Base-by-base conservation (phyloP, 2,113 vertebrate genomes). In the Romanogobio albipinnatus region DNA sequence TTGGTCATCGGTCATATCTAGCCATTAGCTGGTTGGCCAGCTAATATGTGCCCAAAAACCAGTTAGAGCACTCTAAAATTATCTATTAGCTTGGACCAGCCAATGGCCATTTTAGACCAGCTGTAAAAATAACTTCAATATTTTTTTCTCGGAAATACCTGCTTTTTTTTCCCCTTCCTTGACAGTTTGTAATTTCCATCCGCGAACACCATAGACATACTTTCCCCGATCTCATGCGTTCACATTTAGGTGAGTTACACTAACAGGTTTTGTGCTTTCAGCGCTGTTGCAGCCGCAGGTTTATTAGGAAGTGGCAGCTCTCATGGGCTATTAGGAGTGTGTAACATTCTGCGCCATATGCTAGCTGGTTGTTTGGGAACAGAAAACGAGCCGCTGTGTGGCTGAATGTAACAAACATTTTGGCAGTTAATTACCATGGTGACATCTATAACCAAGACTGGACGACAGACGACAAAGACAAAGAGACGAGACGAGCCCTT, bases 291-390 rank as follows among this genome's bases (percentile, higher is more conserved):
- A 90, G 85, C 88, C 89, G 83, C 89, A 90, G 81, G 19, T 76
- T 84, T 88, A 89, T 84, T 90, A 91, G 90, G 64, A 84, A 56
- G 29, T 81, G 19, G 89, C 88, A 87, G 15, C 91, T 94, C 94
- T 94, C 92, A 49, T 90, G 93, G 93, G 93, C 91, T 90, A 92
- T 94, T 94, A 93, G 91, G 88, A 90, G 89, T 91, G 90, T 90
- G 91, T 88, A 94, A 93, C 94, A 93, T 93, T 95, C 88, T 89
- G 91, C 90, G 92, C 94, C 94, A 94, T 95, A 94, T 95, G 95
- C 91, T 94, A 64, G 92, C 92, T 91, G 92, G 93, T 91, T 94
- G 94, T 93, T 90, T 86, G 93, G 93, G 94, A 95, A 93, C 92
- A 92, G 91, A 76, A 84, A 89, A 88, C 89, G 59, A 89, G 92